A percentile compares a stretch with the other conserved stretches of the same genome.
Conservation (phyloP, 2,797 vertebrate genomes). For the Xiphorhynchus erythropygius region DNA sequence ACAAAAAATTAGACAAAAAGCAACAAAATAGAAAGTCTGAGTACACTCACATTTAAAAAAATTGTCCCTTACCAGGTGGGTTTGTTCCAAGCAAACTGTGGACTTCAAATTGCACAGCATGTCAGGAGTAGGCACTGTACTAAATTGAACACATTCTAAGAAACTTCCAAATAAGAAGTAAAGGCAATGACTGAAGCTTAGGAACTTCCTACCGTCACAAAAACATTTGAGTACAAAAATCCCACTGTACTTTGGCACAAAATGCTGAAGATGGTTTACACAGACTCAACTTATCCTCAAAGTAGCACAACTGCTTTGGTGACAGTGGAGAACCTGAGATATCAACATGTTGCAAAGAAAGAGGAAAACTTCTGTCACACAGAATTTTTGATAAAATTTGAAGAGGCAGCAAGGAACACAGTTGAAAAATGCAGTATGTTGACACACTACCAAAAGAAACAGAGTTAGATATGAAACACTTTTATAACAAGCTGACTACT, state of each 20-base stretch:
- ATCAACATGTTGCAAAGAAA: constrained; percentile 56
- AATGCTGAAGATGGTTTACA: constrained; percentile 43
- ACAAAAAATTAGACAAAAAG: neutral
- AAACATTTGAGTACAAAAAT: constrained; percentile 41
- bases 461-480: constrained; percentile 64
- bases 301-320: constrained; percentile 52
- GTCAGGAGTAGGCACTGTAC: neutral
- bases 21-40: neutral
- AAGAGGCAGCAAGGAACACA: constrained; percentile 47
- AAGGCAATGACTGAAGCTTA: constrained; percentile 2
- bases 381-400: constrained; percentile 66
- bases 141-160: neutral
- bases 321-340: constrained; percentile 48
- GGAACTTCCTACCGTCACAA: constrained; percentile 14
- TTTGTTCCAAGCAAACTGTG: neutral
- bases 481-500: constrained; percentile 73
- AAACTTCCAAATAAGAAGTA: neutral
- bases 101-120: neutral
- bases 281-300: constrained; percentile 40
- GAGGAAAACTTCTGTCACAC: constrained; percentile 55
- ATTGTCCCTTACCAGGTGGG: neutral
- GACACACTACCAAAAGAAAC: constrained; percentile 60
- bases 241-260: constrained; percentile 29
- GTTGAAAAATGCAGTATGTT: constrained; percentile 46
- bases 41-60: neutral